A percentile compares a stretch with the other conserved stretches of the same genome.
These are phyloP conservation scores for Balanococcus diminutus DNA, from an alignment of 2,888 invertebrate genomes.

Conservation along the genomic window DNA sequence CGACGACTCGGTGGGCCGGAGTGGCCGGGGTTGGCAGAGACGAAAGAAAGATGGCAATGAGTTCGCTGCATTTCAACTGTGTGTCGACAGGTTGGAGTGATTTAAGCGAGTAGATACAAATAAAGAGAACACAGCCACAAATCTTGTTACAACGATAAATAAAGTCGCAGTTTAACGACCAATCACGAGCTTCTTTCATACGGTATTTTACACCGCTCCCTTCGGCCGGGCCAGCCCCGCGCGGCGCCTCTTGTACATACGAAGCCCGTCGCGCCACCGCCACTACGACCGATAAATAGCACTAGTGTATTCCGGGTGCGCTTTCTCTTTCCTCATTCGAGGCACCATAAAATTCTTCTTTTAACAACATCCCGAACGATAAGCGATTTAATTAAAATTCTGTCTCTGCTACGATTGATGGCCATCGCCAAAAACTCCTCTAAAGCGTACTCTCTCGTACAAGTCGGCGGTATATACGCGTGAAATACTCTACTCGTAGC, in stretches of 20 bases:
- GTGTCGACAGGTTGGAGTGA: slow-evolving; percentile 55
- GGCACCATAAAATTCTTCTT: slow-evolving; percentile 54
- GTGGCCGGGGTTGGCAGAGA: neutral
- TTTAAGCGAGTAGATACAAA: slow-evolving; percentile 55
- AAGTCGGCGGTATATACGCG: slow-evolving; percentile 53
- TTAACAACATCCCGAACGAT: slow-evolving; percentile 51
- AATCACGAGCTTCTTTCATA: slow-evolving; percentile 54
- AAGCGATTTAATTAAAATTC: slow-evolving; percentile 56
- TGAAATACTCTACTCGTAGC: too few relatives aligned
- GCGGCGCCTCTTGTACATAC: neutral
- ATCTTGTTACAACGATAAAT: slow-evolving; percentile 55
- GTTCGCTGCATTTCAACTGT: slow-evolving; percentile 53
- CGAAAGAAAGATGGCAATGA: slow-evolving; percentile 49
- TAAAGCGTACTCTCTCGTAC: too few relatives aligned
- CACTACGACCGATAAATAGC: slow-evolving; percentile 48
- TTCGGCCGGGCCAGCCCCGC: neutral
- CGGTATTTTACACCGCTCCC: slow-evolving; percentile 43
- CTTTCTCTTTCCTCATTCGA: slow-evolving; percentile 47
- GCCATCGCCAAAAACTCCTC: slow-evolving; percentile 50
- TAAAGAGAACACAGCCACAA: slow-evolving; percentile 55
- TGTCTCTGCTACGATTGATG: slow-evolving; percentile 55
- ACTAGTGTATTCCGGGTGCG: slow-evolving; percentile 50
- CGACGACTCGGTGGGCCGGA: neutral
- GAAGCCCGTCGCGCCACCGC: neutral
- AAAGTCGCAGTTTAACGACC: slow-evolving; percentile 55